Base-by-base conservation (phyloP, 92 coral and sea anemone genomes). In the Zoanthus sociatus region DNA sequence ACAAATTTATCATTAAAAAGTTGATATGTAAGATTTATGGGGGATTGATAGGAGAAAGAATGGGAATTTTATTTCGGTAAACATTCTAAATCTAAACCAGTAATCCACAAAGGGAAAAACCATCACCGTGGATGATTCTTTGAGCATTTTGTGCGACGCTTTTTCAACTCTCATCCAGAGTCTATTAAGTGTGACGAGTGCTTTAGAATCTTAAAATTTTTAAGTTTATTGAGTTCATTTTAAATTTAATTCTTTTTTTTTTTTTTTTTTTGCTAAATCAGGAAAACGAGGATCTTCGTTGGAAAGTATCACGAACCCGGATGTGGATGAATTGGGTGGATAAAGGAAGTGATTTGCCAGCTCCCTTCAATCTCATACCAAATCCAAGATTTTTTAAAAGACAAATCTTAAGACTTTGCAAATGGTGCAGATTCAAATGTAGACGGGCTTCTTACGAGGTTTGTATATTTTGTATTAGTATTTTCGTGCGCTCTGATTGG, bases 251-350 rank as follows among this genome's bases (percentile, higher is more conserved):
- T 47, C 18, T 44, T 6, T 17, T 1, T 55, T 26, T 26, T 26
- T 44, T 6, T 17, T 1, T 55, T 26, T 26, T 26, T 26, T 26
- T 26, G 26, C 26, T 26, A 26, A 26, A 26, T 26, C 64, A 83
- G 91, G 69, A 88, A 58, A 83, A 89, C 5, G 91, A 89, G 9
- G 88, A 89, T 33, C 73, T 89, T 37, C 88, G 54, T 17, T 89
- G 91, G 91, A 89, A 89, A 83, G 86, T 89, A 37, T 83, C 88
- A 10, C 75, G 91, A 20, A 89, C 91, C 67, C 84, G 66, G 21
- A 72, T 89, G 76, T 89, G 91, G 91, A 33, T 89, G 66, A 87
- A 89, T 64, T 89, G 79, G 68, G 91, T 89, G 16, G 88, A 83
- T 30, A 89, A 83, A 76, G 88, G 88, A 76, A 84, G 91, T 71